Base-by-base conservation (phyloP, 2,888 invertebrate species). In the Trissolcus japonicus region DNA sequence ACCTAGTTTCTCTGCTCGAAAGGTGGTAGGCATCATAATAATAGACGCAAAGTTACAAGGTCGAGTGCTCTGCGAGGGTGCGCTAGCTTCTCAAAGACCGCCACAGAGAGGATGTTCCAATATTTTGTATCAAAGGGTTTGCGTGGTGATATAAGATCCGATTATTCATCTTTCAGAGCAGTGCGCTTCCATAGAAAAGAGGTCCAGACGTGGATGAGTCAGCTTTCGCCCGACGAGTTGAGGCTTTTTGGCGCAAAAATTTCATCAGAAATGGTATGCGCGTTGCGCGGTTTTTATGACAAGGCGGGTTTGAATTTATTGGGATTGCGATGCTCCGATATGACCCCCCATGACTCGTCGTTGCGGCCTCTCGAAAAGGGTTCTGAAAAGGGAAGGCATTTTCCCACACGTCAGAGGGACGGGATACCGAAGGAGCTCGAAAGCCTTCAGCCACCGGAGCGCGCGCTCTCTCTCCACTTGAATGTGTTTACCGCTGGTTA, bases 401-500 rank as follows among this genome's bases (percentile, higher is more conserved):
- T 75, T 79, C 75, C 78, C 78, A 79, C 68, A 79, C 72, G 55
- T 71, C 65, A 72, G 60, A 57, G 6, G 1, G 35, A 25, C 25
- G 25, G 25, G 25, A 25, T 25, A 4, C n/a, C 14, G 54, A 66
- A 67, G 68, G 50, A 43, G 25, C 9, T 61, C 60, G 51, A 43
- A 63, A 76, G 46, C 41, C 17, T 55, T 62, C 51, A 67, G 53
- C 62, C 57, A 71, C 59, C 59, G 46, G 21, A 41, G 46, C 41
- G 61, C 61, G 68, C 60, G 61, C 73, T 67, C 53, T 68, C 73
- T 67, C 53, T 68, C 61, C 71, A 65, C 69, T 79, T 53, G 65
- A 65, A 75, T 66, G 62, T 76, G 68, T 76, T 79, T 73, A 79
- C 9, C 69, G 69, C 69, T 71, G 55, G 59, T 50, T 69, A 75